Conservation (phyloP, 1,140 invertebrate genomes). For the Fopius arisanus region DNA sequence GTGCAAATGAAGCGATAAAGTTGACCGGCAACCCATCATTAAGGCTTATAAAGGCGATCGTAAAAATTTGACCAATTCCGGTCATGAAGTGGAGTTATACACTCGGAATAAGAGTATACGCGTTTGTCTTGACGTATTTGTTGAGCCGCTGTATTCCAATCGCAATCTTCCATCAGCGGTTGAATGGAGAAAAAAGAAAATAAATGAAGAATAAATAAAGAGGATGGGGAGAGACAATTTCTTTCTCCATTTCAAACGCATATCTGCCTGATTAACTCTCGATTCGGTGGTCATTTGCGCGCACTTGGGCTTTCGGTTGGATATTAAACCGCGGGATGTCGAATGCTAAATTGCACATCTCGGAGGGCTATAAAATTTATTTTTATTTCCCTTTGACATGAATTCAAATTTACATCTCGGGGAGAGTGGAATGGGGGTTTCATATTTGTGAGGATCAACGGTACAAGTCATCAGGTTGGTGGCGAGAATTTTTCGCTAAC, state of each 20-base stretch:
- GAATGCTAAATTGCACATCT: constrained; percentile 8
- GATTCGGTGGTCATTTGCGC: constrained; percentile 8
- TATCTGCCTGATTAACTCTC: constrained; percentile 8
- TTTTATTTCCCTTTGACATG: constrained; percentile 3
- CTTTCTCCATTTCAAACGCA: constrained; percentile 7
- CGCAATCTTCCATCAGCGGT: neutral
- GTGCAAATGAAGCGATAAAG: constrained; percentile 41
- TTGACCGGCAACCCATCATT: constrained; percentile 36
- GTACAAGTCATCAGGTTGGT: no score
- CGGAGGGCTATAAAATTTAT: neutral
- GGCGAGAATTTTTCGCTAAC: no score
- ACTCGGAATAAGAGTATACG: neutral
- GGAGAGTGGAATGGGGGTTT: neutral
- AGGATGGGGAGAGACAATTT: neutral
- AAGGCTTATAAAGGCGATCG: constrained; percentile 39
- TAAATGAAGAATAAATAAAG: neutral
- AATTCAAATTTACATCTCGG: neutral
- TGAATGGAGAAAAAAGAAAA: neutral
- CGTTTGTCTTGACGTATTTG: neutral
- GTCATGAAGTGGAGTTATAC: neutral
- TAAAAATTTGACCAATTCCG: constrained; percentile 38
- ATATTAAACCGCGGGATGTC: constrained; percentile 1
- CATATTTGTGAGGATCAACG: neutral
- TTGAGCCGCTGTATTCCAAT: neutral
- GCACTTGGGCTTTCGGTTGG: neutral